Evolutionary conservation across 2,797 vertebrate species (phyloP), one percentile per base, ranked within the genome.

Genomic region (Numenius phaeopus): DNA sequence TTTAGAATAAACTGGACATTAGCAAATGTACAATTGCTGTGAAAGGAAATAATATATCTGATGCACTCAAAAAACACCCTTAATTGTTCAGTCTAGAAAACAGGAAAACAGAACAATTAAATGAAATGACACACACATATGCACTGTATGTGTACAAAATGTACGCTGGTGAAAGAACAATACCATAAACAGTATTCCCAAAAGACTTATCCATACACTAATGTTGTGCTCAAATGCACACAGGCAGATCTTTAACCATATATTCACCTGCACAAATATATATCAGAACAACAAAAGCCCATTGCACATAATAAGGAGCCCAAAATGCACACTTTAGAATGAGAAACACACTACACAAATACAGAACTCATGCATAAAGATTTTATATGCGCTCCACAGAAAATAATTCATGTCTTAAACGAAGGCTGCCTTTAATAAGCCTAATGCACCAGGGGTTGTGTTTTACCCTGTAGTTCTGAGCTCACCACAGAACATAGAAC

Each of bases 51-150:
- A 70, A 92, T 20, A 29, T 19, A 69, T n/a, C 62, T 58, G 70
- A 62, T 73, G 47, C 39, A 79, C 39, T 76, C 67, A 40, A 70
- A 90, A 66, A 5, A 19, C 32, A 75, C 29, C 40, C 39, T 61
- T 87, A 78, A 85, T 59, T 81, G 72, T 92, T 86, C 32, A 54
- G 47, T 24, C 32, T 54, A 89, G 84, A 94, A 85, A 94, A 93
- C 21, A 96, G 85, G 70, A 91, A 89, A 89, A 75, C 44, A 86
- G 81, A 90, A 82, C 55, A 90, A 76, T 66, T 61, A 72, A 58
- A 57, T 42, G 23, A 67, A 90, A 42, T 39, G 44, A 62, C 67
- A 91, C 37, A 46, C 39, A 61, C 23, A 17, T 1, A 59, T 9
- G 37, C 19, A 39, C 16, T 49, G 42, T 15, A 22, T 34, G 49